Conservation (phyloP, 1,140 invertebrate species). For the Drosophila simulans region DNA sequence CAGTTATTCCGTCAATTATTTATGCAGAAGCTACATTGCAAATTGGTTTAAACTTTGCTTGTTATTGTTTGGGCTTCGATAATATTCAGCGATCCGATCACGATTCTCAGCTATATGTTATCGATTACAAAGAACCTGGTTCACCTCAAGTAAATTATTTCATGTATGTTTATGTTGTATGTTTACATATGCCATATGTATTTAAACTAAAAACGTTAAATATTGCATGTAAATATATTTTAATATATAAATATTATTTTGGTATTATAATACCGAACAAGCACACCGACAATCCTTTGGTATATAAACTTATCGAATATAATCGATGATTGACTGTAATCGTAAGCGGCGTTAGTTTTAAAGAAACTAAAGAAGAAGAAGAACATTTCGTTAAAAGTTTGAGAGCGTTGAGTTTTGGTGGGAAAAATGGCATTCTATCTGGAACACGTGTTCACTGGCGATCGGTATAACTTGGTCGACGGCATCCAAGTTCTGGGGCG, state of each 20-base stretch:
- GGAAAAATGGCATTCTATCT: neutral
- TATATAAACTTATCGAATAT: neutral
- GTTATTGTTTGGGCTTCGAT: no score
- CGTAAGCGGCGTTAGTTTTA: neutral
- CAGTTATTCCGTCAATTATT: slow-evolving; percentile 38
- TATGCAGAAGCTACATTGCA: slow-evolving; percentile 9
- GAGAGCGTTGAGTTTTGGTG: neutral
- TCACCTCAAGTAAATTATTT: no score
- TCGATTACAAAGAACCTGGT: neutral
- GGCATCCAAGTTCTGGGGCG: neutral
- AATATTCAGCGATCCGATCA: no score
- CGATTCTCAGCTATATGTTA: neutral
- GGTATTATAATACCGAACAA: no score
- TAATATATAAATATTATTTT: no score
- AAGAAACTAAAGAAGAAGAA: neutral
- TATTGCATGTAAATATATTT: no score
- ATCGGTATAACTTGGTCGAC: neutral
- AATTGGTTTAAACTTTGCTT: no score
- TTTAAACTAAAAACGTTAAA: no score
- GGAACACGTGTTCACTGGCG: neutral
- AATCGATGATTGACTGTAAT: neutral
- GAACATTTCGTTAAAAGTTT: neutral
- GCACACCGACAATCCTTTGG: no score
- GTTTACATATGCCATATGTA: no score
- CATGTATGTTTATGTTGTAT: no score